Conservation (phyloP, 2,113 vertebrate genomes). For the Corythoichthys intestinalis region DNA sequence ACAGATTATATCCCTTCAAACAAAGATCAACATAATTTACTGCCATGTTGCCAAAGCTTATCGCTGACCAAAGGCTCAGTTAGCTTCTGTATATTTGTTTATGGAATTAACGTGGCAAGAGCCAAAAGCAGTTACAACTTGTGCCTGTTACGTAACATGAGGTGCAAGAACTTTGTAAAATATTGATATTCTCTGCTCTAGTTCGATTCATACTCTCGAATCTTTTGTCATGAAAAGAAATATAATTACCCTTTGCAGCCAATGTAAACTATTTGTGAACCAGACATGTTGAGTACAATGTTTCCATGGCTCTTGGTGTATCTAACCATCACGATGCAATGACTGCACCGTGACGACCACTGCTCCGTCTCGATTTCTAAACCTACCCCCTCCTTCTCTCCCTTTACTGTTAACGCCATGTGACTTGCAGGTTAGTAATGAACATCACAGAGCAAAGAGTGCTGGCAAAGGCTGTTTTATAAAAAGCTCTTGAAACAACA, state of each 20-base stretch:
- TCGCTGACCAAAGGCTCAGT: neutral
- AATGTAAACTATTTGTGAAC: too few relatives aligned
- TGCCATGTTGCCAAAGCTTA: too few relatives aligned
- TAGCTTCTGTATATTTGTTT: neutral
- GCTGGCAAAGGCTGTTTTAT: constrained; percentile 64
- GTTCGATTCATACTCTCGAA: too few relatives aligned
- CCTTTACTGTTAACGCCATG: constrained; percentile 12
- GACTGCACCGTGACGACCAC: neutral
- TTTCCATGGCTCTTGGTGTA: neutral
- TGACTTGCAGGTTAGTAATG: constrained; percentile 35
- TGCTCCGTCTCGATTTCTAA: neutral
- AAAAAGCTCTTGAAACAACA: constrained; percentile 62
- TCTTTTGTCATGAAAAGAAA: too few relatives aligned
- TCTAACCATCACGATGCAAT: neutral
- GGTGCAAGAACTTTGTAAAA: neutral
- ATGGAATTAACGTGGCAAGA: neutral
- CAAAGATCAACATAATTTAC: too few relatives aligned
- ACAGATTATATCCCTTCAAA: too few relatives aligned
- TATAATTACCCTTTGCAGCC: too few relatives aligned
- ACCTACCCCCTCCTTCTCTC: neutral
- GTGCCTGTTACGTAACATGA: neutral
- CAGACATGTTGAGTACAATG: neutral
- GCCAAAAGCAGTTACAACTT: neutral
- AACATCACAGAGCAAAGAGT: constrained; percentile 39
- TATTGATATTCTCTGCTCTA: neutral